Evolutionary conservation across 2,888 invertebrate species (phyloP).

Genomic region (Incurvaria masculella): DNA sequence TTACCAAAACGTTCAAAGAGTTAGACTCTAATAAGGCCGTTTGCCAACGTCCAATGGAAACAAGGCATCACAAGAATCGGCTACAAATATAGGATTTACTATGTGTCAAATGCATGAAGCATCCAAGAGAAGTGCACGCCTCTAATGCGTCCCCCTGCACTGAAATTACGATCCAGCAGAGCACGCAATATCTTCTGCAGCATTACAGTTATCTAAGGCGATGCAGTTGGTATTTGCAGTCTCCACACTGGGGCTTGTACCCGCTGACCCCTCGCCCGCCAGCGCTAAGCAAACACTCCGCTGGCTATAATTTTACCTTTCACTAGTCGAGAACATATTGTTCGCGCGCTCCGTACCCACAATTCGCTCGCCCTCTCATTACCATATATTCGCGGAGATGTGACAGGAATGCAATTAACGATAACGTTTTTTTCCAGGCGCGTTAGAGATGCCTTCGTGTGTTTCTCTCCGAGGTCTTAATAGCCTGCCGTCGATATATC

Average conservation of each 20-base stretch:
- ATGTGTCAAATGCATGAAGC: too few species aligned
- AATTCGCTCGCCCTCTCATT: neutral
- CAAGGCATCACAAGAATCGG: too few species aligned
- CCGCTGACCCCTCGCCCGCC: neutral
- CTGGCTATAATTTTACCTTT: neutral
- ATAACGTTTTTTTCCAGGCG: neutral
- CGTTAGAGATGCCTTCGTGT: neutral
- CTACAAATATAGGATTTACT: too few species aligned
- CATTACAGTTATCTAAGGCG: too few species aligned
- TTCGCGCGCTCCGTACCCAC: neutral
- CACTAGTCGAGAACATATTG: neutral
- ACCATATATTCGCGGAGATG: neutral
- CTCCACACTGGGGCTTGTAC: neutral
- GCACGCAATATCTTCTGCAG: neutral
- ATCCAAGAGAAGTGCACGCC: too few species aligned
- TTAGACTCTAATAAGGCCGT: too few species aligned
- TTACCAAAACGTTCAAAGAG: too few species aligned
- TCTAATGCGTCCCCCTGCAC: too few species aligned
- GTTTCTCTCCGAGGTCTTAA: neutral
- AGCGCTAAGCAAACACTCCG: neutral
- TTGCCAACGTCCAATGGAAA: too few species aligned
- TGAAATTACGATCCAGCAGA: neutral
- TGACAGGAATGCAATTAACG: neutral
- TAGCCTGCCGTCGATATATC: conserved; percentile 1
- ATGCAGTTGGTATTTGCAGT: neutral